These are phyloP conservation scores for Paramormyrops kingsleyae DNA, from an alignment of 2,113 vertebrate genomes.

Conservation along the genomic window DNA sequence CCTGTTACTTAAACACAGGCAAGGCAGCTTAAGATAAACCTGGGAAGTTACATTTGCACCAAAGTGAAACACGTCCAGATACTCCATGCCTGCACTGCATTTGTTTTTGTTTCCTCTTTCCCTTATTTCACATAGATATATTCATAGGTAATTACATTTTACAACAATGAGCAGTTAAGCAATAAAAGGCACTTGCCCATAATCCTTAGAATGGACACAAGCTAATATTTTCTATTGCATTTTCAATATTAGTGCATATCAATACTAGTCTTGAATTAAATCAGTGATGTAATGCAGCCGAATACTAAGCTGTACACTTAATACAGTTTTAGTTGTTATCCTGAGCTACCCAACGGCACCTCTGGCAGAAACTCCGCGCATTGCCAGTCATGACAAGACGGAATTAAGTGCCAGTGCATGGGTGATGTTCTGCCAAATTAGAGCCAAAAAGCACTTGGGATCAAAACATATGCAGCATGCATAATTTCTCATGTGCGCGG, in stretches of 20 bases:
- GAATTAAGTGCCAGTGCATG: not conserved
- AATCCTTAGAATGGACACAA: not conserved
- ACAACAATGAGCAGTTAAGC: not conserved
- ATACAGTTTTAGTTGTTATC: not conserved
- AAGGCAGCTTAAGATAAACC: not conserved
- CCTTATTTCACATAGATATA: not conserved
- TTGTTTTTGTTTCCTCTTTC: not conserved
- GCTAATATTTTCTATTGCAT: not conserved
- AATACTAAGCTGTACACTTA: not conserved
- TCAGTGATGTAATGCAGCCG: not conserved
- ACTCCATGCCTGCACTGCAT: not conserved
- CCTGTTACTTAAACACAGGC: not conserved
- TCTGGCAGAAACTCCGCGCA: not conserved
- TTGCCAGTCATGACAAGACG: not conserved
- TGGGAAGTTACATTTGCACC: not conserved
- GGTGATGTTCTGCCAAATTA: not conserved
- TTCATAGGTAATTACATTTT: not conserved
- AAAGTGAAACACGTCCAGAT: not conserved
- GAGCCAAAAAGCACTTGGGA: not conserved
- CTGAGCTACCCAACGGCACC: not conserved
- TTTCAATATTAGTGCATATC: not conserved
- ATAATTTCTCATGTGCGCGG: not conserved
- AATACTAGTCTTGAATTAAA: not conserved
- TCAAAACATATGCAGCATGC: not conserved
- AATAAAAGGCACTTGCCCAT: not conserved